Conservation (phyloP, 92 coral and sea anemone genomes). For the Virgularia gustaviana region DNA sequence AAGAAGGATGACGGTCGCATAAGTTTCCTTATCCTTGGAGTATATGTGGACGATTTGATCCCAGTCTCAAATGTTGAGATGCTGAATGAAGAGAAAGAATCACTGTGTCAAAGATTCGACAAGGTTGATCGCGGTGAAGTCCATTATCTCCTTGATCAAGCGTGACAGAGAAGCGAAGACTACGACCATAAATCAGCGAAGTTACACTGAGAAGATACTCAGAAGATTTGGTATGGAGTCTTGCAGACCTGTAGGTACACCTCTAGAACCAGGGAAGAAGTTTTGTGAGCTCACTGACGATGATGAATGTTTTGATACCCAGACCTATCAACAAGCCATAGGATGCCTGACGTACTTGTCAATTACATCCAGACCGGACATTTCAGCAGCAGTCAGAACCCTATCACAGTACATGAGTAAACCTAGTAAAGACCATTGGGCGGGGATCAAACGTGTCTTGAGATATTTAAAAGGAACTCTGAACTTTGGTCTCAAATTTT, state of each 20-base stretch:
- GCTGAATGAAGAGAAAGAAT: constrained; percentile 18
- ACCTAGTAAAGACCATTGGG: constrained; percentile 33
- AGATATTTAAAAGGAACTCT: constrained; percentile 30
- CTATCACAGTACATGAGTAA: constrained; percentile 29
- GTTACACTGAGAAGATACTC: constrained; percentile 9
- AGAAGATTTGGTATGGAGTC: constrained; percentile 28
- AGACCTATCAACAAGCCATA: constrained; percentile 27
- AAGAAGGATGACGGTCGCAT: neutral
- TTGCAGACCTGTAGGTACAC: constrained; percentile 30
- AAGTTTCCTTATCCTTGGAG: neutral
- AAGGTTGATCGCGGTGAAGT: constrained; percentile 15
- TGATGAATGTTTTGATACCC: constrained; percentile 20
- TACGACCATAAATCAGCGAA: constrained; percentile 22
- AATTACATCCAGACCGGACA: constrained; percentile 24
- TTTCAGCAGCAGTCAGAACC: constrained; percentile 13
- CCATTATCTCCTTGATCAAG: constrained; percentile 11
- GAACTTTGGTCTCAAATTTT: constrained; percentile 20
- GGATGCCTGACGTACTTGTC: constrained; percentile 35
- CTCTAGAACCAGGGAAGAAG: constrained; percentile 37
- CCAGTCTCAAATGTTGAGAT: constrained; percentile 25
- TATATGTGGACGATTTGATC: constrained; percentile 16
- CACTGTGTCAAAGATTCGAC: neutral
- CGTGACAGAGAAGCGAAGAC: no score
- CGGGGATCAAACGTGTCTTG: constrained; percentile 21
- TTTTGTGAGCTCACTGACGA: constrained; percentile 11